Conservation (phyloP, 1,140 invertebrate species). For the Pemphigus obesinymphae region DNA sequence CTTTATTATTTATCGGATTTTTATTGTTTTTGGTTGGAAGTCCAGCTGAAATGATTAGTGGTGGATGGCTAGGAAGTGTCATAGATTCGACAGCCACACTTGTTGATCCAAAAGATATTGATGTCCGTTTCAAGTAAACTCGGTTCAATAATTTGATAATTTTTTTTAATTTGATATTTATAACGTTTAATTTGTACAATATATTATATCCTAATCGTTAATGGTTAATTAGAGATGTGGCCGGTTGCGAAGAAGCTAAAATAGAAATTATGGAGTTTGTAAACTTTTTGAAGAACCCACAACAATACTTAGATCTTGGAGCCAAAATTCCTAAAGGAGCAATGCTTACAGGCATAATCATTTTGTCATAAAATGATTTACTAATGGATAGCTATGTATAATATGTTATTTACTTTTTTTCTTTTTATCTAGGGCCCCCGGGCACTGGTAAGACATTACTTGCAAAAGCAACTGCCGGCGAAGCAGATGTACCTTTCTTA, state of each 20-base stretch:
- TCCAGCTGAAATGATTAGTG: constrained; percentile 73
- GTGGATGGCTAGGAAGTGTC: constrained; percentile 88
- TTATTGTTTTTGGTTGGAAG: constrained; percentile 79
- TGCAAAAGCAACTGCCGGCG: constrained; percentile 97
- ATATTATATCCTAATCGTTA: constrained; percentile 43
- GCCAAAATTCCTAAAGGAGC: constrained; percentile 99
- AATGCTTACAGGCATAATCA: constrained; percentile 74
- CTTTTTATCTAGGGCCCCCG: constrained; percentile 67
- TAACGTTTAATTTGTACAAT: too few species aligned
- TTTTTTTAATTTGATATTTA: too few species aligned
- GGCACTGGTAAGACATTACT: constrained; percentile 97
- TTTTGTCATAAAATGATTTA: too few species aligned
- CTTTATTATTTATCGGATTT: constrained; percentile 67
- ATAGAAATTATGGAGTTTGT: constrained; percentile 99
- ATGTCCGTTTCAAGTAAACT: constrained; percentile 85
- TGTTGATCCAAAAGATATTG: constrained; percentile 92
- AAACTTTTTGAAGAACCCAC: constrained; percentile 98
- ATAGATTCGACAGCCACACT: constrained; percentile 97
- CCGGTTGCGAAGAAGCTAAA: constrained; percentile 99
- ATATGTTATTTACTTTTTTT: background rate
- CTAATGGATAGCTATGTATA: background rate
- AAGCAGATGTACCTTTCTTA: constrained; percentile 98
- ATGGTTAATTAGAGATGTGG: constrained; percentile 84
- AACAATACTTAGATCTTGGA: constrained; percentile 95
- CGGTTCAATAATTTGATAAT: constrained; percentile 22